phyloP scores from a whole-genome alignment of 1,140 invertebrate species.

The Charaxes varanes region DNA sequence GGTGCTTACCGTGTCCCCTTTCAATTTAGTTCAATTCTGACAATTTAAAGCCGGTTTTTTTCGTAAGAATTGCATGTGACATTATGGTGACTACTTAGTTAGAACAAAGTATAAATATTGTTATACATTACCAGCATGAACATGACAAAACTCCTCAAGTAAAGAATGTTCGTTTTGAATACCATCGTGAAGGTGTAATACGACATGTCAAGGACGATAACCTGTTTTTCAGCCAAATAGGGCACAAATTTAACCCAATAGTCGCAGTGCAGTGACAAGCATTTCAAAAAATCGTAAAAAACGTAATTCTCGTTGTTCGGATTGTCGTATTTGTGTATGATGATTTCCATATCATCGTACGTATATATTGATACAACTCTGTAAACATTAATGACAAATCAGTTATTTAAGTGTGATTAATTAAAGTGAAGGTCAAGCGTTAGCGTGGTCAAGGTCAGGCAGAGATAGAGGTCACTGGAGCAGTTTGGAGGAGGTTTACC shows the following conservation, averaged over 20 bases:
- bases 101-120: constrained; percentile 51
- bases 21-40: too few species aligned
- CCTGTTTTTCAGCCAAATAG: constrained; percentile 35
- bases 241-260: constrained; percentile 34
- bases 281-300: constrained; percentile 46
- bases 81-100: too few species aligned
- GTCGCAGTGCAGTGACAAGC: constrained; percentile 37
- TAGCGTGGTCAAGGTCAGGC: too few species aligned
- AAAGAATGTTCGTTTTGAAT: constrained; percentile 48
- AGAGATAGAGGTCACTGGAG: too few species aligned
- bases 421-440: too few species aligned
- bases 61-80: too few species aligned
- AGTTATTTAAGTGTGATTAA: too few species aligned
- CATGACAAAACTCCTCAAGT: constrained; percentile 42
- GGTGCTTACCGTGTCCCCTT: too few species aligned
- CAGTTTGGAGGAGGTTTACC: too few species aligned
- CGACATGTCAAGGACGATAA: constrained; percentile 44
- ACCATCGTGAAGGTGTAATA: constrained; percentile 36
- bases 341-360: constrained; percentile 31
- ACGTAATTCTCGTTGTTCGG: constrained; percentile 35
- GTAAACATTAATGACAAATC: too few species aligned
- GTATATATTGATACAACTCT: constrained; percentile 33
- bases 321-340: constrained; percentile 42
- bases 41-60: too few species aligned
- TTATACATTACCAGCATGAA: constrained; percentile 39